Evolutionary conservation across 2,888 invertebrate species (phyloP).

Genomic region (Volucella inanis): DNA sequence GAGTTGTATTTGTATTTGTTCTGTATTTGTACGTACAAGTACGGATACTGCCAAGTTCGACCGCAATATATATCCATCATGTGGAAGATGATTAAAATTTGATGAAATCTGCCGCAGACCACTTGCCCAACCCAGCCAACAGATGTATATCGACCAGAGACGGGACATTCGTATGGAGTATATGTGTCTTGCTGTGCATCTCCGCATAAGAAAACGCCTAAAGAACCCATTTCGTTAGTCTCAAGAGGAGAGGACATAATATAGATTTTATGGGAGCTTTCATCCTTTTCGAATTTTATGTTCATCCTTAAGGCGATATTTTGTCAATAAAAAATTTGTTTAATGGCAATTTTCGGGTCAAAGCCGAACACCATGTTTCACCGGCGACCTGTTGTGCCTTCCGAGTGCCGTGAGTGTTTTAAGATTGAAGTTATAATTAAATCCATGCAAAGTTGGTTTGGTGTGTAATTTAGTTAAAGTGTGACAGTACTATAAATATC

Average conservation of each 20-base stretch:
- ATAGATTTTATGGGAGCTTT: slow-evolving; percentile 37
- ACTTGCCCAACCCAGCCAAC: slow-evolving; percentile 32
- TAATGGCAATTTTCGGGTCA: slow-evolving; percentile 71
- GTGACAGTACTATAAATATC: slow-evolving; percentile 14
- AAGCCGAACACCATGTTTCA: slow-evolving; percentile 48
- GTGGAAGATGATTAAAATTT: slow-evolving; percentile 71
- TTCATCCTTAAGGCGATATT: slow-evolving; percentile 51
- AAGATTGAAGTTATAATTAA: slow-evolving; percentile 72
- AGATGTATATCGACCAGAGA: slow-evolving; percentile 47
- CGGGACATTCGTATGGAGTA: slow-evolving; percentile 8
- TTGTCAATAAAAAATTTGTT: slow-evolving; percentile 65
- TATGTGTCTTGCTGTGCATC: slow-evolving; percentile 10
- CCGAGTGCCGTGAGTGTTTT: slow-evolving; percentile 62
- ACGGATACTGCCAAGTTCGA: slow-evolving; percentile 53
- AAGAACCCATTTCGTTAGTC: not conserved
- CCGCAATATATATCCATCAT: slow-evolving; percentile 69
- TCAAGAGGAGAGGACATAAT: slow-evolving; percentile 15
- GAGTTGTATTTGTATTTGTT: too few relatives aligned
- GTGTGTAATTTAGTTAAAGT: slow-evolving; percentile 16
- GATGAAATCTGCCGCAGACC: slow-evolving; percentile 68
- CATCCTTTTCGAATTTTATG: slow-evolving; percentile 38
- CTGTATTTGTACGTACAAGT: too few relatives aligned
- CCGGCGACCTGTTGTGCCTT: slow-evolving; percentile 66
- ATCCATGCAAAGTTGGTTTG: slow-evolving; percentile 39
- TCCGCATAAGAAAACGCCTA: slow-evolving; percentile 9